phyloP scores from a whole-genome alignment of 2,113 vertebrate species.

The Benitochromis conjunctus region DNA sequence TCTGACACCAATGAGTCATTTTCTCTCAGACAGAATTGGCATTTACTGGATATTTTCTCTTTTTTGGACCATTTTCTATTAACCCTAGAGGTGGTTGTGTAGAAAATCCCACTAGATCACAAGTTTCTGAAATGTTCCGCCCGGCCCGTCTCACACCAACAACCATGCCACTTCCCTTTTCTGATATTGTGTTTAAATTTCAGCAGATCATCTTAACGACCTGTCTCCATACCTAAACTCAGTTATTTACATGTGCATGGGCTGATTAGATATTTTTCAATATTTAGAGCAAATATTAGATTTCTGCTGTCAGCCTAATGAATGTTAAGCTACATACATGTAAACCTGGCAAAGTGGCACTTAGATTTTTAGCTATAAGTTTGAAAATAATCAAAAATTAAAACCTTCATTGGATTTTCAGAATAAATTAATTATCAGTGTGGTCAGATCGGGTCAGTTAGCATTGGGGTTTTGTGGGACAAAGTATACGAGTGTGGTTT shows the following conservation, averaged over 20 bases:
- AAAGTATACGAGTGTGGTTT: background rate
- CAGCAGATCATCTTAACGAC: background rate
- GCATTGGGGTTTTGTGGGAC: background rate
- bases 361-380: background rate
- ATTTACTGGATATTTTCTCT: background rate
- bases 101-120: background rate
- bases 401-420: background rate
- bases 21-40: background rate
- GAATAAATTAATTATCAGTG: background rate
- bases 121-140: background rate
- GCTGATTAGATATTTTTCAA: background rate
- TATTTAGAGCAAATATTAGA: background rate
- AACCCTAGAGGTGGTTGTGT: background rate
- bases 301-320: background rate
- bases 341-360: background rate
- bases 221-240: background rate
- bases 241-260: background rate
- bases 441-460: background rate
- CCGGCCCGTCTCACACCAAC: background rate
- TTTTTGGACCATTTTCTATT: background rate
- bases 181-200: background rate
- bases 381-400: background rate
- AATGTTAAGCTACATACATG: background rate
- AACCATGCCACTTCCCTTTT: background rate
- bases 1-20: background rate